Base-by-base conservation (phyloP, 2,888 invertebrate genomes). In the Protonemura montana region DNA sequence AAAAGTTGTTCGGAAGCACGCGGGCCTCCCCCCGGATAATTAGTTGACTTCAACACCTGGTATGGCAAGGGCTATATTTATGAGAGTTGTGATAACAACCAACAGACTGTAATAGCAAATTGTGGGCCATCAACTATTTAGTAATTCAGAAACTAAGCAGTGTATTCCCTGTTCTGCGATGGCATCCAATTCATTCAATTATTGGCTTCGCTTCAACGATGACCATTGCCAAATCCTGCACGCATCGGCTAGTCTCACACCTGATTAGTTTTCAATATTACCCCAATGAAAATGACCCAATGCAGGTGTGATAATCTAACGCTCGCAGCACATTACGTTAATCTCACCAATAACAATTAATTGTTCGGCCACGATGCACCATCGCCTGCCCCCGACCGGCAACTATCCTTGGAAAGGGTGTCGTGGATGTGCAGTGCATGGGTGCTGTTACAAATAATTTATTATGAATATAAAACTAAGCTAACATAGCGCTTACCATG, bases 301-400 rank as follows among this genome's bases (percentile, higher is more conserved):
- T 59, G 59, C 59, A 59, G 59, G 59, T 59, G 59, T 59, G 59
- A 59, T 59, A 59, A 59, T 59, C 59, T 59, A 59, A 21, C 59
- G 16, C 59, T 21, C 59, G 21, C 59, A 59, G 59, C 59, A 21
- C 59, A 59, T 59, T 59, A 59, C 59, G 7, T 59, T 59, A 59
- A 59, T 59, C 59, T 21, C 21, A 21, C 59, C 59, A 59, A 59
- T 59, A 59, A 59, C 59, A 59, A 59, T 59, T 59, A 59, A 59
- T 59, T 59, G 59, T 10, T 59, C 2, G 59, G 13, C 16, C 59
- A 21, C 59, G 3, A 13, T 59, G 59, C 59, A 59, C 2, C 59
- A 3, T 21, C 59, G 16, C 21, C 6, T n/a, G n/a, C n/a, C 5
- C 35, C 35, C 35, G 16, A 13, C 59, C 59, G 13, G 59, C 21